phyloP scores from a whole-genome alignment of 2,888 invertebrate genomes.

The Beris chalybata region DNA sequence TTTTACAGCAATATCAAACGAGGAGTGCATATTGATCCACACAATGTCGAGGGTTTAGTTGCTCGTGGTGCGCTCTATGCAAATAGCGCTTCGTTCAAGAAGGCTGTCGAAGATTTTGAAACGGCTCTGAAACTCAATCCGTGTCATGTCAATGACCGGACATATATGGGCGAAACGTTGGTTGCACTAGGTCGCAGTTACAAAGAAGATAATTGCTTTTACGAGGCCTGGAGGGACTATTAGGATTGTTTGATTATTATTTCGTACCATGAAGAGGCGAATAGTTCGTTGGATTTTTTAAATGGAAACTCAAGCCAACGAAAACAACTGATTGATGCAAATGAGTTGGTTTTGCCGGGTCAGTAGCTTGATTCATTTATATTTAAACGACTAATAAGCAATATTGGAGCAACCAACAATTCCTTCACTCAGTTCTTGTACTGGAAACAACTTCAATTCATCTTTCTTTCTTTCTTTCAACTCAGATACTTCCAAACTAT shows the following conservation, averaged over 20 bases:
- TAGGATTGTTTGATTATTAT: slow-evolving; percentile 81
- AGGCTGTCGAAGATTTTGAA: slow-evolving; percentile 93
- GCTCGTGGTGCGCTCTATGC: slow-evolving; percentile 91
- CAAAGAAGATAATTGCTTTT: slow-evolving; percentile 82
- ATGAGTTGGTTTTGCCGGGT: slow-evolving; percentile 65
- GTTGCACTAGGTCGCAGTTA: slow-evolving; percentile 87
- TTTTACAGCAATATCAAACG: slow-evolving; percentile 73
- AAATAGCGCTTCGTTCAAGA: slow-evolving; percentile 90
- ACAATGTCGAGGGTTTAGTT: slow-evolving; percentile 89
- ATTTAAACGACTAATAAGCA: not conserved
- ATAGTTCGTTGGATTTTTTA: slow-evolving; percentile 78
- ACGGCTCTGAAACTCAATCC: slow-evolving; percentile 85
- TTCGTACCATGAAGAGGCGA: slow-evolving; percentile 85
- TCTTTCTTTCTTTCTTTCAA: no score
- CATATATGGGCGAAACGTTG: slow-evolving; percentile 91
- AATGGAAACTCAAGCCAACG: slow-evolving; percentile 65
- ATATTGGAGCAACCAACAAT: no score
- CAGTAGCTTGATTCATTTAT: not conserved
- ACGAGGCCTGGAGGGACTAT: slow-evolving; percentile 83
- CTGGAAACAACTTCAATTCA: no score
- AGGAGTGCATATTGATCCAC: slow-evolving; percentile 82
- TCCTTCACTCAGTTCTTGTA: no score
- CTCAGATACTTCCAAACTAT: no score
- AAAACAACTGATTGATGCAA: slow-evolving; percentile 67
- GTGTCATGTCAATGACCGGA: slow-evolving; percentile 88